Evolutionary conservation across 2,888 invertebrate species (phyloP).

Genomic region (Hyposoter dolosus): DNA sequence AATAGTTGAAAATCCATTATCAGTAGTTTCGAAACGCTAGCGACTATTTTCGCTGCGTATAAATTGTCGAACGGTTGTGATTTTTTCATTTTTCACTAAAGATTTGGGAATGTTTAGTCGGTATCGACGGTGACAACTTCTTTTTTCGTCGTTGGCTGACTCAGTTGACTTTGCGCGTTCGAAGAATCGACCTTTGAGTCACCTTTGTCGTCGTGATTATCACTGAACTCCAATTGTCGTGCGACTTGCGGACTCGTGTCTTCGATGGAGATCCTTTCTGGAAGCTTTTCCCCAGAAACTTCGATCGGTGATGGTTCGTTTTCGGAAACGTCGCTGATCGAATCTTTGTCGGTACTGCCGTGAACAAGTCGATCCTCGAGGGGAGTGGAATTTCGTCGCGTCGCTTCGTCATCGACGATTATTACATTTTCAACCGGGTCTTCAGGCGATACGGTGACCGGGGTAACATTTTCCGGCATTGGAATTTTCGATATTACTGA

Average conservation of each 20-base stretch:
- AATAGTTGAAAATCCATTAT: slow-evolving; percentile 39
- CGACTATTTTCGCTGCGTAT: neutral
- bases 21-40: slow-evolving; percentile 1
- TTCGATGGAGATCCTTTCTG: neutral
- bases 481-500: slow-evolving; percentile 52
- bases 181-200: slow-evolving; percentile 51
- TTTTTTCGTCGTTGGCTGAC: slow-evolving; percentile 57
- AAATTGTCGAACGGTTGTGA: slow-evolving; percentile 5
- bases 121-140: slow-evolving; percentile 57
- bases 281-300: slow-evolving; percentile 1
- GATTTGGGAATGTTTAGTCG: slow-evolving; percentile 66
- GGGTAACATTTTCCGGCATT: slow-evolving; percentile 47
- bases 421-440: slow-evolving; percentile 52
- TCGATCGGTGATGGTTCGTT: neutral
- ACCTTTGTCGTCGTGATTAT: slow-evolving; percentile 61
- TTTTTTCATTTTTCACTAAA: slow-evolving; percentile 33
- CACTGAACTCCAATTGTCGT: slow-evolving; percentile 48
- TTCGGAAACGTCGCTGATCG: slow-evolving; percentile 14
- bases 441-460: slow-evolving; percentile 56
- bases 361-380: slow-evolving; percentile 68
- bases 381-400: slow-evolving; percentile 49
- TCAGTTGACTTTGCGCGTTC: neutral
- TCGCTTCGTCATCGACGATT: neutral
- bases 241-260: neutral
- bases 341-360: slow-evolving; percentile 65